phyloP scores from a whole-genome alignment of 1,140 invertebrate genomes.

The Hesperophylax magnus region DNA sequence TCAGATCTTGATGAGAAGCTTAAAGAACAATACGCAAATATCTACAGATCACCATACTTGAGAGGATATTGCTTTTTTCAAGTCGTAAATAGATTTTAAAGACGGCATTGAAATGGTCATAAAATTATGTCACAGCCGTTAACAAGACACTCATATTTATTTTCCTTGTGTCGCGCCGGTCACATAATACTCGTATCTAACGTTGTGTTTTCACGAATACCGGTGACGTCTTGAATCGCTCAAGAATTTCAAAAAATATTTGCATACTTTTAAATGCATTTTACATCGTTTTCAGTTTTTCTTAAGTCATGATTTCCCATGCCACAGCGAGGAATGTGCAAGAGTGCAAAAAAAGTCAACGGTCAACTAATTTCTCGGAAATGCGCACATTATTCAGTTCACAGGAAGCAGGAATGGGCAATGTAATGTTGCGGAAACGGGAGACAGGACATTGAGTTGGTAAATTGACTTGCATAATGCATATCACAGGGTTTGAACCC shows the following conservation, averaged over 20 bases:
- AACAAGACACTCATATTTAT: not conserved
- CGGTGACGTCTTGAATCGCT: no score
- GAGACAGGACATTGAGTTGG: not conserved
- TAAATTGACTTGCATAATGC: constrained; percentile 37
- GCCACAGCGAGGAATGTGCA: no score
- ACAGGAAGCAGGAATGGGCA: constrained; percentile 25
- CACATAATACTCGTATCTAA: not conserved
- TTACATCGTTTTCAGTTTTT: no score
- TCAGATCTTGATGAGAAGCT: no score
- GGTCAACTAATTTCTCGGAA: constrained; percentile 22
- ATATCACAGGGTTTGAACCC: constrained; percentile 8
- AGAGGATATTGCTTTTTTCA: no score
- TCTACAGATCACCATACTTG: no score
- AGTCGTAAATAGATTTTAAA: not conserved
- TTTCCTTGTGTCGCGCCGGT: not conserved
- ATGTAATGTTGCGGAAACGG: constrained; percentile 38
- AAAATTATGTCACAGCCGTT: not conserved
- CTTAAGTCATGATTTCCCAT: no score
- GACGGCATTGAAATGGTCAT: not conserved
- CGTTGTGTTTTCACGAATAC: not conserved
- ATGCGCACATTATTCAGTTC: constrained; percentile 13
- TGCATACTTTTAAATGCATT: no score
- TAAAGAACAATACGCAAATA: no score
- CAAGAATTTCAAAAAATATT: no score
- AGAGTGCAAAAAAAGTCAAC: not conserved